These are phyloP conservation scores for Spodoptera littoralis DNA, from an alignment of 2,888 invertebrate species.

Conservation along the genomic window DNA sequence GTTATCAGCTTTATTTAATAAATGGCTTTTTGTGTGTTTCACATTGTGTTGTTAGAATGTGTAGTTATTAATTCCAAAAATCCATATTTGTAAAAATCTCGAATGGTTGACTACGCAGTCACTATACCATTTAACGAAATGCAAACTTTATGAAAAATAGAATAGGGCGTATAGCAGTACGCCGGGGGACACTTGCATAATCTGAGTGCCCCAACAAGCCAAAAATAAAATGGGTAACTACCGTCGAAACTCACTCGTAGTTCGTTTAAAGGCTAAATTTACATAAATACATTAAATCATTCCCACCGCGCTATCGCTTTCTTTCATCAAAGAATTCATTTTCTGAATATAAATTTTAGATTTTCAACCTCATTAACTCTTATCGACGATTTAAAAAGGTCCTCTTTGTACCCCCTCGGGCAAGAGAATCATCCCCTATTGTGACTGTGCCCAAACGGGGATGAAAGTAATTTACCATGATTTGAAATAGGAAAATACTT, in stretches of 20 bases:
- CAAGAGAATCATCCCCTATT: constrained; percentile 62
- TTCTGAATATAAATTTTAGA: constrained; percentile 80
- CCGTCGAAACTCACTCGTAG: constrained; percentile 43
- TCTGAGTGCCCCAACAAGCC: constrained; percentile 32
- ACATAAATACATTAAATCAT: constrained; percentile 56
- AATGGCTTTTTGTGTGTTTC: too few species aligned
- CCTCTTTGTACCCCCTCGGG: constrained; percentile 55
- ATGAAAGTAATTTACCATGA: constrained; percentile 80
- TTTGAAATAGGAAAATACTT: constrained; percentile 73
- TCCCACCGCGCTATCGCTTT: constrained; percentile 51
- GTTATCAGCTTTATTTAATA: too few species aligned
- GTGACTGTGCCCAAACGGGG: constrained; percentile 69
- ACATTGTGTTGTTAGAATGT: too few species aligned
- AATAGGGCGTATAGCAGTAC: constrained; percentile 9
- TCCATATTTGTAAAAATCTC: too few species aligned
- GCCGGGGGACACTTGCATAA: constrained; percentile 28
- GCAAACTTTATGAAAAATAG: background rate
- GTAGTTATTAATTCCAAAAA: too few species aligned
- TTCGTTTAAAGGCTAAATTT: constrained; percentile 41
- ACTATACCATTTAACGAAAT: too few species aligned
- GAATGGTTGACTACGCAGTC: too few species aligned
- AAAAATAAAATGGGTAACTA: constrained; percentile 47
- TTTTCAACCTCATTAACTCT: constrained; percentile 82
- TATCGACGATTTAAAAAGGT: constrained; percentile 80
- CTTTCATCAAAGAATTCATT: constrained; percentile 71